Percentiles rank a stretch among this genome's conserved stretches.
phyloP scores from a whole-genome alignment of 2,797 vertebrate species.

The Bradypodion pumilum region DNA sequence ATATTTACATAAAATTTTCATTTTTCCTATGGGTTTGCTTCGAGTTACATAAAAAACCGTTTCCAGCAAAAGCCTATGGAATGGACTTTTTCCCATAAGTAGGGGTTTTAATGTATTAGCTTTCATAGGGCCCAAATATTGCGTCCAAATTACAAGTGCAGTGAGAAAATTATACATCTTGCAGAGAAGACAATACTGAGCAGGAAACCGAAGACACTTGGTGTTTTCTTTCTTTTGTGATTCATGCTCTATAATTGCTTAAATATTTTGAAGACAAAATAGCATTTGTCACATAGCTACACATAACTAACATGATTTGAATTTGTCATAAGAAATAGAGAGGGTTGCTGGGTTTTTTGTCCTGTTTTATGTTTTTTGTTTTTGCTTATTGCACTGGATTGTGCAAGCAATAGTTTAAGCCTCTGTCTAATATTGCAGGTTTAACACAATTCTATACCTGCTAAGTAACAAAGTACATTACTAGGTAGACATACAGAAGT shows the following conservation, averaged over 20 bases:
- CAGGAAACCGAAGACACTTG: conserved; percentile 28
- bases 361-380: background rate
- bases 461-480: background rate
- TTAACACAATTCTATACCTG: background rate
- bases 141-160: conserved; percentile 20
- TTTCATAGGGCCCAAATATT: background rate
- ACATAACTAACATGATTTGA: background rate
- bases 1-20: too few species aligned
- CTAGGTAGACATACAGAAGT: background rate
- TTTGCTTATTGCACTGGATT: background rate
- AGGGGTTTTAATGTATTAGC: too few species aligned
- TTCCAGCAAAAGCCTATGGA: too few species aligned
- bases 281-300: background rate
- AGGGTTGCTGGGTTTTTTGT: background rate
- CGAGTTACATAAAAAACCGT: too few species aligned
- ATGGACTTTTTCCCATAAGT: too few species aligned
- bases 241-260: background rate
- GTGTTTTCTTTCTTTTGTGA: conserved; percentile 26
- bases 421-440: background rate
- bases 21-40: too few species aligned
- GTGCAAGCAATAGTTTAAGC: background rate
- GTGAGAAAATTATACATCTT: conserved; percentile 6
- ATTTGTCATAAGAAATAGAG: conserved; percentile 12
- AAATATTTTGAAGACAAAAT: background rate
- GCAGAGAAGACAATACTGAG: conserved; percentile 29